Percentiles rank a stretch among this genome's conserved stretches.
phyloP scores from a whole-genome alignment of 2,797 vertebrate genomes.

The Glyptemys insculpta region DNA sequence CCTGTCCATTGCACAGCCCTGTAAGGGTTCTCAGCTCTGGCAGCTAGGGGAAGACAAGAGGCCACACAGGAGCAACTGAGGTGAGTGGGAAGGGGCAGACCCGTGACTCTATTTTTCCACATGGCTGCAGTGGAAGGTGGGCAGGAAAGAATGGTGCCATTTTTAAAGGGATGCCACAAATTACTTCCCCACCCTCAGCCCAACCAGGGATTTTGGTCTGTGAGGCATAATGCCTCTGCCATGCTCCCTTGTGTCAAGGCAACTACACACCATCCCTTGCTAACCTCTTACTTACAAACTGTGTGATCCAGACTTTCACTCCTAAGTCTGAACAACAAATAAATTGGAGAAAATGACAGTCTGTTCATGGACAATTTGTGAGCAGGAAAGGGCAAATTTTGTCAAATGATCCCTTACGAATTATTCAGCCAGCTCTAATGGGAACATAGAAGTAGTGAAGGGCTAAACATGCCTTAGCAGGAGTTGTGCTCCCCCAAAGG shows the following conservation, averaged over 20 bases:
- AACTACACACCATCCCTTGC: not conserved
- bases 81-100: not conserved
- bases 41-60: not conserved
- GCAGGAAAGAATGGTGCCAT: not conserved
- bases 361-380: accelerated
- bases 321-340: not conserved
- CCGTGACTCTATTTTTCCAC: accelerated
- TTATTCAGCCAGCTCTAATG: not conserved
- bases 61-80: not conserved
- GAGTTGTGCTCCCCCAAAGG: not conserved
- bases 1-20: not conserved
- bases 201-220: not conserved
- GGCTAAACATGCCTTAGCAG: not conserved
- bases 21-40: not conserved
- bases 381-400: not conserved
- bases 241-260: accelerated
- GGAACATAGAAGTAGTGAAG: not conserved
- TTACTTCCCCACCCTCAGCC: not conserved
- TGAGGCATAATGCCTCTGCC: not conserved
- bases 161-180: not conserved
- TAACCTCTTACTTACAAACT: not conserved
- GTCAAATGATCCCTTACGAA: not conserved
- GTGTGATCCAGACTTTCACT: not conserved
- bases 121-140: not conserved
- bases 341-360: not conserved